Evolutionary conservation across 1,140 invertebrate species (phyloP), one percentile per base, ranked within the genome.

Genomic region (Thrips palmi): DNA sequence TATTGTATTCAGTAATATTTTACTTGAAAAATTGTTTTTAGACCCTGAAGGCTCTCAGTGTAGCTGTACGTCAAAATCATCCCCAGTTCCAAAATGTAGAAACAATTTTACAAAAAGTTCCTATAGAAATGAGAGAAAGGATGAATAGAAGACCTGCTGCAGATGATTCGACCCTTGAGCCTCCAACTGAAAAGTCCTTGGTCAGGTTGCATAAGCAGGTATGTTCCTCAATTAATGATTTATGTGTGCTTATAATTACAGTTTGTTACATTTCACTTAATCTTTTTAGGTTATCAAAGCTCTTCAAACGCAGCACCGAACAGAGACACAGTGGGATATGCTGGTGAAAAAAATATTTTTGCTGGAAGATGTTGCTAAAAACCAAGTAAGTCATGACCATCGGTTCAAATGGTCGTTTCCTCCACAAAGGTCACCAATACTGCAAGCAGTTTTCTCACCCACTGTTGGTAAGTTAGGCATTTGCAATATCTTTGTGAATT

Each of bases 291-390:
- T 83, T 2, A 86, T 87, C 29, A 83, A 83, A 64, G 73, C 81
- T 0, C 56, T 96, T 3, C 88, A 97, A 60, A 84, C 80, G 12
- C 60, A 84, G 15, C 77, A 85, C 57, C 64, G 84, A 43, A 92
- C 87, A 12, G 83, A 92, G 57, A 86, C 86, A 0, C 85, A 96
- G 51, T 98, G 91, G 87, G 71, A 69, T 37, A 66, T 84, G 34
- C 68, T 93, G 48, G 70, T 97, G 23, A 71, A 85, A 39, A 70
- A 74, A 42, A 74, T 81, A 20, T 70, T 81, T 45, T 62, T 73
- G 48, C 60, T 96, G 45, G 92, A 98, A 60, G 92, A 98, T 59
- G 69, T 89, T 33, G 67, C 77, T 5, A 64, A 70, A 37, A 93
- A 92, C 61, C 65, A 77, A 51, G 66, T 68, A 29, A 84, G 74